Evolutionary conservation across 2,113 vertebrate species (phyloP).

Genomic region (Syrrhaptes paradoxus): DNA sequence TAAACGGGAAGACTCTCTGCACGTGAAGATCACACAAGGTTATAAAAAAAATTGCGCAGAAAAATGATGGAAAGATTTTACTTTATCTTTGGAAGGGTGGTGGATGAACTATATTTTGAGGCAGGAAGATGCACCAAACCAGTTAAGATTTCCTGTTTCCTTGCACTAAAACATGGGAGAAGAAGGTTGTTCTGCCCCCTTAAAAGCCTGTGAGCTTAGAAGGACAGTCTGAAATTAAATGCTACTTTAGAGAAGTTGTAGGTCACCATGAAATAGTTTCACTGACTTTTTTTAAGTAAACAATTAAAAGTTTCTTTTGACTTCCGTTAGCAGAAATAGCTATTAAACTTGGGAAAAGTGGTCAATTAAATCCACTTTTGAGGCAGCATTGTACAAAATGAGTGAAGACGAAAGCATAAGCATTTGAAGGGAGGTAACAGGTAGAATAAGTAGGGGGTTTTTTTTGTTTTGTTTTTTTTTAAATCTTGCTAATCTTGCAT

Average conservation of each 20-base stretch:
- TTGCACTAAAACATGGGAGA: neutral
- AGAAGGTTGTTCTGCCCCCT: neutral
- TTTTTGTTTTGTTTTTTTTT: neutral
- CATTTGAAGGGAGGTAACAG: neutral
- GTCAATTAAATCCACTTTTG: neutral
- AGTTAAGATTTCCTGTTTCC: neutral
- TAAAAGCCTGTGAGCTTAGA: neutral
- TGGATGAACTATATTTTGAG: neutral
- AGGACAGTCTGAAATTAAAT: neutral
- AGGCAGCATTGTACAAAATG: neutral
- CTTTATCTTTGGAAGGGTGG: neutral
- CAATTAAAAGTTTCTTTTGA: neutral
- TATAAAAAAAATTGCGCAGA: no score
- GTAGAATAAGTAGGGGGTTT: neutral
- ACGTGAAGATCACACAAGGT: neutral
- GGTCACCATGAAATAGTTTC: neutral
- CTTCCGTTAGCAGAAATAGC: neutral
- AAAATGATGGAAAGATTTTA: neutral
- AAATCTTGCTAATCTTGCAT: neutral
- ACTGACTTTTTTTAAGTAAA: neutral
- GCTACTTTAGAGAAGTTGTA: neutral
- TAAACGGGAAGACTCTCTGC: neutral
- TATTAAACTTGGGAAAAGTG: neutral
- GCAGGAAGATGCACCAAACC: neutral
- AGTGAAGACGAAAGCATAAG: neutral